phyloP scores from a whole-genome alignment of 1,140 invertebrate genomes.

The Globodera rostochiensis region DNA sequence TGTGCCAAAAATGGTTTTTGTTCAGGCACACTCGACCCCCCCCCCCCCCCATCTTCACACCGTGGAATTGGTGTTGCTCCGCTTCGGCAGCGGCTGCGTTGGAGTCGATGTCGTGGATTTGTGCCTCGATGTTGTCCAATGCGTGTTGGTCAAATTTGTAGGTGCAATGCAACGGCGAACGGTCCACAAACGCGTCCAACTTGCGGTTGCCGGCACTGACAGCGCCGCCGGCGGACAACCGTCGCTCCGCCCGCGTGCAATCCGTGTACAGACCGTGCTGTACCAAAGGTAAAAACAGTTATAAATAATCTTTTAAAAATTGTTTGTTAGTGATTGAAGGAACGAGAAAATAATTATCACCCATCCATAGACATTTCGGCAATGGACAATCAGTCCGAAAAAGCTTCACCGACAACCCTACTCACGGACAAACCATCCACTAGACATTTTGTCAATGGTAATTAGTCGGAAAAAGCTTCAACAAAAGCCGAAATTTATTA shows the following conservation, averaged over 20 bases:
- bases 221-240: conserved; percentile 20
- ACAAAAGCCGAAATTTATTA: no score
- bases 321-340: no score
- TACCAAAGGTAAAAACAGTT: conserved; percentile 7
- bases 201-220: conserved; percentile 21
- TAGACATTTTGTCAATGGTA: no score
- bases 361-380: no score
- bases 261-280: conserved; percentile 63
- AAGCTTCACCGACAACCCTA: no score
- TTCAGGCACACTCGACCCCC: neutral
- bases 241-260: conserved; percentile 56
- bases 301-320: no score
- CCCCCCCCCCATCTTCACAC: conserved; percentile 34
- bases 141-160: conserved; percentile 63
- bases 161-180: conserved; percentile 60
- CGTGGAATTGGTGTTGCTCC: conserved; percentile 64
- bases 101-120: conserved; percentile 54
- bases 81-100: conserved; percentile 63
- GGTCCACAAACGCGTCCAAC: conserved; percentile 36
- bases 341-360: no score
- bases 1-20: conserved; percentile 19
- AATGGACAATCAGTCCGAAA: no score
- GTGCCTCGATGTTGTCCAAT: conserved; percentile 55
- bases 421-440: no score
- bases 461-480: no score